These are phyloP conservation scores for Myotis myotis DNA, from an alignment of 2,797 vertebrate species.

Conservation along the genomic window DNA sequence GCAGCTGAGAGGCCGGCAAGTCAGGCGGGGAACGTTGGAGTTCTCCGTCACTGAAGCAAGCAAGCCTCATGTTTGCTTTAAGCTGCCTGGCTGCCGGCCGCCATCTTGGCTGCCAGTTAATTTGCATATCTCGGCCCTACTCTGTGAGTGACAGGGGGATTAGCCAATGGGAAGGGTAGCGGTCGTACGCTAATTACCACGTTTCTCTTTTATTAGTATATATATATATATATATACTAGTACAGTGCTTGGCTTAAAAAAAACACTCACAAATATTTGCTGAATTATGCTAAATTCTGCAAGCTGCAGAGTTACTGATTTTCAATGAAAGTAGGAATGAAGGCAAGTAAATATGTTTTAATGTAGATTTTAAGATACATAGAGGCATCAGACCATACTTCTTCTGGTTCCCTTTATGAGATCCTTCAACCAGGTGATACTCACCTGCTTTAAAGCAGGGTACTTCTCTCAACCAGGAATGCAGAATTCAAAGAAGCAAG, in stretches of 20 bases:
- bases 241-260: background rate
- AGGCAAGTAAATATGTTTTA: background rate
- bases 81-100: no score
- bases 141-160: no score
- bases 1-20: no score
- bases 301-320: conserved; percentile 23
- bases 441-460: background rate
- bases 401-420: background rate
- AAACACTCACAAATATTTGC: conserved; percentile 8
- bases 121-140: no score
- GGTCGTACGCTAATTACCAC: no score
- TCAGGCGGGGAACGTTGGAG: no score
- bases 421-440: background rate
- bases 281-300: background rate
- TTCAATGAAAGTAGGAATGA: conserved; percentile 45
- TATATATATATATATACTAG: background rate
- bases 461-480: background rate
- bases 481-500: background rate
- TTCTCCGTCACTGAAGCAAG: no score
- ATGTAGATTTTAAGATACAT: background rate
- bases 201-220: no score
- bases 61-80: no score
- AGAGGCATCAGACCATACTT: background rate
- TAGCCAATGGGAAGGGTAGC: no score
- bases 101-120: no score